Conservation (phyloP, 2,797 vertebrate species). For the Muscicapa striata region DNA sequence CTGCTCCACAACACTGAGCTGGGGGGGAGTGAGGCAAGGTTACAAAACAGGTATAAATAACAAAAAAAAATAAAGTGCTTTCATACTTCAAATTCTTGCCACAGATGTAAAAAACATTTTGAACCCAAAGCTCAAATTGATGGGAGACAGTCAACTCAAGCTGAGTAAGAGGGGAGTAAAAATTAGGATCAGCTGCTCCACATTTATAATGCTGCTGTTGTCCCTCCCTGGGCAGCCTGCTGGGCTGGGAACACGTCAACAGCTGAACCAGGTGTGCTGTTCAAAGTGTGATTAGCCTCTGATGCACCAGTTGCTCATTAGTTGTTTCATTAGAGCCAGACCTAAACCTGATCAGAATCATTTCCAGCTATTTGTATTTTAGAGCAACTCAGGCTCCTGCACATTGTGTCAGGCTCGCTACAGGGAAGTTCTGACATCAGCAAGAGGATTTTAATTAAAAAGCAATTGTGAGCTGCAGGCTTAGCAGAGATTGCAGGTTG, state of each 20-base stretch:
- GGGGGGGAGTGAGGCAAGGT: not conserved
- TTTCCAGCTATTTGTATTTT: not conserved
- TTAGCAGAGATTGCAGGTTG: not conserved
- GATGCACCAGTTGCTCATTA: not conserved
- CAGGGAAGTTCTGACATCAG: slow-evolving; percentile 11
- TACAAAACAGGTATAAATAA: not conserved
- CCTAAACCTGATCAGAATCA: not conserved
- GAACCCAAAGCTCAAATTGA: not conserved
- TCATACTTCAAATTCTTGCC: slow-evolving; percentile 28
- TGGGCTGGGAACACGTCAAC: not conserved
- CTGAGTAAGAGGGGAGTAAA: not conserved
- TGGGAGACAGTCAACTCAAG: not conserved
- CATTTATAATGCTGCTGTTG: not conserved
- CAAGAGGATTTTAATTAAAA: slow-evolving; percentile 35
- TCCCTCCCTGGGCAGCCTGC: not conserved
- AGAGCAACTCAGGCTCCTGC: not conserved
- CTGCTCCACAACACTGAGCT: not conserved
- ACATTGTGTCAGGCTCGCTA: not conserved
- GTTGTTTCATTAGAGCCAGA: not conserved
- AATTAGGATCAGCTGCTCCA: not conserved
- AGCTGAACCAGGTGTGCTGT: not conserved
- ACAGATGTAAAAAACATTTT: not conserved
- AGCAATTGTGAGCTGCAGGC: not conserved
- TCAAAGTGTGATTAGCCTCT: not conserved
- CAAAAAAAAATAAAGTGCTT: not conserved